phyloP scores from a whole-genome alignment of 1,140 invertebrate species.

The Sitophilus oryzae region DNA sequence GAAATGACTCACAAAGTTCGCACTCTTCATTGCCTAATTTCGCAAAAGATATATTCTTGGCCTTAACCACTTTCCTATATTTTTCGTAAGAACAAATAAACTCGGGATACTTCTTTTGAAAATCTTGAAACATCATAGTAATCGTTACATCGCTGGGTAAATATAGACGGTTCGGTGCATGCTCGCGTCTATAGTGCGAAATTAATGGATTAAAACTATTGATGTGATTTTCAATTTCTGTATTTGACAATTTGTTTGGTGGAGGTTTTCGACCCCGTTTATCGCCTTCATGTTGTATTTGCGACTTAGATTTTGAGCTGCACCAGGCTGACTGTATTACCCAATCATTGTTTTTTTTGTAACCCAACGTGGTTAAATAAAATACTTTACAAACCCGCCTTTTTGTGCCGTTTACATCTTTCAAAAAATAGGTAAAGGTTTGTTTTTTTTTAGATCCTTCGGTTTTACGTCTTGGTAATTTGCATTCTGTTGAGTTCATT shows the following conservation, averaged over 20 bases:
- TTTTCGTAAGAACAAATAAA: no score
- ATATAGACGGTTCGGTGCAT: neutral
- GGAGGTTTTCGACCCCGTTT: neutral
- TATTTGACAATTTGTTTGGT: neutral
- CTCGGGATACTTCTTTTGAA: neutral
- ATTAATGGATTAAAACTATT: neutral
- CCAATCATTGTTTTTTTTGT: conserved; percentile 1
- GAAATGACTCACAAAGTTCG: conserved; percentile 5
- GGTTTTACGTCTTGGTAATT: neutral
- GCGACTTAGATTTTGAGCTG: neutral
- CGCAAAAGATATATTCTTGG: no score
- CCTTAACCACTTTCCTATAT: no score
- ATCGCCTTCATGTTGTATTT: neutral
- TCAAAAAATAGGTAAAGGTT: no score
- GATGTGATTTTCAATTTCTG: neutral
- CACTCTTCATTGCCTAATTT: conserved; percentile 10
- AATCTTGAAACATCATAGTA: conserved; percentile 1
- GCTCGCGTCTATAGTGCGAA: conserved; percentile 3
- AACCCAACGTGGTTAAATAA: neutral
- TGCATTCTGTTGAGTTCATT: neutral
- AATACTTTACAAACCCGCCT: no score
- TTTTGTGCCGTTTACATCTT: no score
- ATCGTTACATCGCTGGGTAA: neutral
- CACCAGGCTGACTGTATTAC: neutral
- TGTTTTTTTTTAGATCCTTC: neutral